These are phyloP conservation scores for Mustelus asterias DNA, from an alignment of 2,113 vertebrate genomes.

Conservation along the genomic window DNA sequence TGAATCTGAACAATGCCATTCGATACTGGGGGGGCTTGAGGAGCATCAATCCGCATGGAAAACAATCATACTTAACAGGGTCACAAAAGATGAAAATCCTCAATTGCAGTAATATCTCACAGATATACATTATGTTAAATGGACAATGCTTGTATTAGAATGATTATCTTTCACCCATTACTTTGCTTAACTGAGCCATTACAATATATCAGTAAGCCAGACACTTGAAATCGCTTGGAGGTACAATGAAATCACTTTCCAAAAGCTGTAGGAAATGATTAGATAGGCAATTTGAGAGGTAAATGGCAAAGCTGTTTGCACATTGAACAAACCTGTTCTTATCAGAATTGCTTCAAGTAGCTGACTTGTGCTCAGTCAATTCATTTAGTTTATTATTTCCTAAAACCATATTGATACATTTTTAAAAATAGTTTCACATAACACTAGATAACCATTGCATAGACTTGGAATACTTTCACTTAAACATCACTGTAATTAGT, in stretches of 20 bases:
- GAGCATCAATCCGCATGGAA: background rate
- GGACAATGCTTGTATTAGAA: background rate
- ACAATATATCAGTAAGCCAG: background rate
- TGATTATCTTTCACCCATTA: constrained; percentile 12
- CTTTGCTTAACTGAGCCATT: constrained; percentile 3
- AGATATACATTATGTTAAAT: background rate
- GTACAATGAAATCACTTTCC: background rate
- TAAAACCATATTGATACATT: background rate
- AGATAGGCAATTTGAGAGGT: background rate
- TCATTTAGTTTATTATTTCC: background rate
- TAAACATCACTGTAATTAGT: background rate
- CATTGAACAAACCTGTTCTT: background rate
- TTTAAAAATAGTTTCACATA: background rate
- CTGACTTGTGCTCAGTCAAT: background rate
- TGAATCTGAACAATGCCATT: background rate
- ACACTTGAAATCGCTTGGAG: background rate
- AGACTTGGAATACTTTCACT: background rate
- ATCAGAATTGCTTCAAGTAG: background rate
- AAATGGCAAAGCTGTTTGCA: background rate
- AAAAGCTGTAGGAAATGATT: background rate
- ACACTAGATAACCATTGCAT: background rate
- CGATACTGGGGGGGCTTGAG: background rate
- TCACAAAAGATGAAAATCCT: background rate
- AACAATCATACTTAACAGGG: background rate
- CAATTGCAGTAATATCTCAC: background rate